Evolutionary conservation across 2,113 vertebrate genomes (phyloP).

Genomic region (Leptosomus discolor): DNA sequence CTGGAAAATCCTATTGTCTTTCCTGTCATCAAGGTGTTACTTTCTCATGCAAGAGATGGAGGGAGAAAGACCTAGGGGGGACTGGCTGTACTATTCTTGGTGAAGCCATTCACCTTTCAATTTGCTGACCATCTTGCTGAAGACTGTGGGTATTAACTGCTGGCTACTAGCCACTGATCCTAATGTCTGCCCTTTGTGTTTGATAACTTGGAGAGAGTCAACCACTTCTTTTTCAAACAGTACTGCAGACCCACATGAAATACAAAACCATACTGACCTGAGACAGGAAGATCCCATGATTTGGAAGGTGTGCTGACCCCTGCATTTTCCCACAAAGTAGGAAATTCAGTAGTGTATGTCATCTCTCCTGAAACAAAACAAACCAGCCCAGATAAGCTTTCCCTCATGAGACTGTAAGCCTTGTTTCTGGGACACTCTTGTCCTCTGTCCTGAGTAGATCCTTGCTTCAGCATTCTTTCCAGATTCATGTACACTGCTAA

Average conservation of each 20-base stretch:
- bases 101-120: background rate
- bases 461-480: background rate
- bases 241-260: background rate
- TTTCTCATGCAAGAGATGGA: background rate
- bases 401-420: background rate
- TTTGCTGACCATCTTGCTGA: background rate
- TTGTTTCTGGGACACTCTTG: background rate
- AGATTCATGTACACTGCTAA: background rate
- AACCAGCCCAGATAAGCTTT: background rate
- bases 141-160: background rate
- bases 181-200: background rate
- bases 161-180: background rate
- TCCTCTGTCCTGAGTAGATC: background rate
- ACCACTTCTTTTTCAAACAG: background rate
- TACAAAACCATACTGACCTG: background rate
- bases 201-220: background rate
- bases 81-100: background rate
- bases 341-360: background rate
- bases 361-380: background rate
- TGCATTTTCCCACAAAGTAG: background rate
- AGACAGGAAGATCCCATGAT: background rate
- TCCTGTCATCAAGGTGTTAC: background rate
- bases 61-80: background rate
- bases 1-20: background rate
- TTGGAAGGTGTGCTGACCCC: background rate